Evolutionary conservation across 2,113 vertebrate genomes (phyloP).

Genomic region (Theropithecus gelada): DNA sequence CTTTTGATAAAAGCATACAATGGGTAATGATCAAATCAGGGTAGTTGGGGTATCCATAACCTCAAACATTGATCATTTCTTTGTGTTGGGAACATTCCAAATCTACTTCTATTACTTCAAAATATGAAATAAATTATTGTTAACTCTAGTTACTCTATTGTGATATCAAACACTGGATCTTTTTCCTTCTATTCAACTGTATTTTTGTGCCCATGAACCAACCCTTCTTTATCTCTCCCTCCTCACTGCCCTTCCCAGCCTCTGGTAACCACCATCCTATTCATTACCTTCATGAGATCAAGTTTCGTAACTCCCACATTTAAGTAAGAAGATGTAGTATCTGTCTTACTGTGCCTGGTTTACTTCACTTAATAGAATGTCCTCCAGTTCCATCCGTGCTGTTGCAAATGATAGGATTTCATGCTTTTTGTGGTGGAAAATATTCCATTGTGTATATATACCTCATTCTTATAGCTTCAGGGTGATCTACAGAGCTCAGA

Average conservation of each 20-base stretch:
- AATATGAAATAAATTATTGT: neutral
- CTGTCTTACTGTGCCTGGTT: neutral
- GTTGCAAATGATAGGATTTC: neutral
- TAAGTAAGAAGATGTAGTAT: neutral
- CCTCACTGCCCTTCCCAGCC: neutral
- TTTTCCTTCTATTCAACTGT: neutral
- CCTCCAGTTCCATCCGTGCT: neutral
- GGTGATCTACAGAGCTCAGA: neutral
- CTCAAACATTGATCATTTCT: neutral
- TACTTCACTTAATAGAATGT: neutral
- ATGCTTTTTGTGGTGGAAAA: neutral
- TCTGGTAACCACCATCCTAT: neutral
- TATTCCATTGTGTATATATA: neutral
- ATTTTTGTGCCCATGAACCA: neutral
- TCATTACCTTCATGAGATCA: neutral
- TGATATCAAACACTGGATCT: neutral
- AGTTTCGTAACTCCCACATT: neutral
- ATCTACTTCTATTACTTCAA: neutral
- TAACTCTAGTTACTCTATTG: neutral
- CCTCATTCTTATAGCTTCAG: conserved; percentile 21
- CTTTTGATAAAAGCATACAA: neutral
- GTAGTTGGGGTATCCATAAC: neutral
- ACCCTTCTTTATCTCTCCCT: neutral
- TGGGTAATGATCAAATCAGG: neutral
- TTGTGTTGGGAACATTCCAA: neutral